phyloP scores from a whole-genome alignment of 2,797 vertebrate species.

The Lophura swinhoii region DNA sequence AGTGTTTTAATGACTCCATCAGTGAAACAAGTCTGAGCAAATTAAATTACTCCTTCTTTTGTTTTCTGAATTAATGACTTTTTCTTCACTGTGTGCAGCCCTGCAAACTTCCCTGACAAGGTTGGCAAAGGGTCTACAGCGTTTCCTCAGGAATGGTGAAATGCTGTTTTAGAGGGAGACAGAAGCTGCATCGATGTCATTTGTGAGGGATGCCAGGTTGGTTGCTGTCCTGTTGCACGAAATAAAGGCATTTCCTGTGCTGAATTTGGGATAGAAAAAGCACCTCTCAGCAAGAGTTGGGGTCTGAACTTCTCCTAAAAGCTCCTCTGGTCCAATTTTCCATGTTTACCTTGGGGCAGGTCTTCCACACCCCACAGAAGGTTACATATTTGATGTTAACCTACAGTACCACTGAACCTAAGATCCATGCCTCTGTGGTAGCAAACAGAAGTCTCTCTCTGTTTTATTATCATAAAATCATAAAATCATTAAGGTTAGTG shows the following conservation, averaged over 20 bases:
- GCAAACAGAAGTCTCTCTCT: not conserved
- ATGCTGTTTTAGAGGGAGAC: not conserved
- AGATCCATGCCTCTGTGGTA: not conserved
- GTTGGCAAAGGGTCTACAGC: not conserved
- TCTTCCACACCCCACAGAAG: not conserved
- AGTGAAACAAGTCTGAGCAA: constrained; percentile 57
- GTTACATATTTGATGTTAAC: not conserved
- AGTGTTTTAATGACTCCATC: constrained; percentile 50
- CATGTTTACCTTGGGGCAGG: not conserved
- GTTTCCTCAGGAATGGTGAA: not conserved
- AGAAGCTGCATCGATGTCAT: not conserved
- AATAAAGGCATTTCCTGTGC: not conserved
- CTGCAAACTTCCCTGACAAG: constrained; percentile 18
- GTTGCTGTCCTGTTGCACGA: not conserved
- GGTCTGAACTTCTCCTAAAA: not conserved
- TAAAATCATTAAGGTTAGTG: too few species aligned
- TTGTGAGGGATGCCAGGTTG: not conserved
- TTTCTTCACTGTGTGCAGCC: not conserved
- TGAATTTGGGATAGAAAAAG: not conserved
- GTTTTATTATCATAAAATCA: not conserved
- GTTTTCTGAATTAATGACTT: constrained; percentile 64
- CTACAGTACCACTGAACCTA: not conserved
- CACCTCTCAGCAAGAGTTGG: not conserved
- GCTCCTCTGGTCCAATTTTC: not conserved
- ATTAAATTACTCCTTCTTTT: constrained; percentile 69